Base-by-base conservation (phyloP, 1,140 invertebrate species). In the Melitaea cinxia region DNA sequence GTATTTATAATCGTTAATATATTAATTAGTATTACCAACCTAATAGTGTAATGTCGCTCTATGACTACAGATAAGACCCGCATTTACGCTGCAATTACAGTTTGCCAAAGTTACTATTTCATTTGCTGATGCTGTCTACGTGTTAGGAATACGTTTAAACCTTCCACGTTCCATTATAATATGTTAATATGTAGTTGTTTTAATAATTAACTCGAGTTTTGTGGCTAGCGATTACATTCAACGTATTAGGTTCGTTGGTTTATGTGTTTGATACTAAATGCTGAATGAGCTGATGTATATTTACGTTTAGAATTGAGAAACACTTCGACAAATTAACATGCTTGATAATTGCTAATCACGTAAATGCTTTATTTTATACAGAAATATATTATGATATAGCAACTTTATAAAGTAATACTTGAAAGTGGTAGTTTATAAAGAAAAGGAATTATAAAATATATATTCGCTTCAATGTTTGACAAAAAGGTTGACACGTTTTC, bases 101-200 rank as follows among this genome's bases (percentile, higher is more conserved):
- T 33, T 9, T 33, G 3, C 67, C 68, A 70, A 74, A 78, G 70
- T 62, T 52, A 61, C 67, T 73, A 75, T 73, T 78, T 76, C 49
- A 57, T 70, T 70, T 47, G 62, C 68, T 67, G 61, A 66, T 65
- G 68, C 65, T 65, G 49, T 37, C 35, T 33, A 54, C 57, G 50
- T 58, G 42, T 47, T 30, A 33, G 42, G 24, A 47, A 28, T 42
- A 53, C 52, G 54, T 50, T 50, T 47, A 50, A 47, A 35, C n/a
- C 33, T 50, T 39, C 55, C 28, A 21, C 42, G 26, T 2, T 24
- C 37, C 19, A 49, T 28, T 42, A 58, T 58, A 21, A 50, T 50
- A 23, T 28, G 49, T 5, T 52, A 28, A 52, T 47, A 47, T 23
- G 10, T 21, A 47, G 21, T 47, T 47, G 21, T 47, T 47, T 47